Percentiles rank a stretch among this genome's conserved stretches.
Evolutionary conservation across 1,140 invertebrate genomes (phyloP).

Genomic region (Acarapis woodi): DNA sequence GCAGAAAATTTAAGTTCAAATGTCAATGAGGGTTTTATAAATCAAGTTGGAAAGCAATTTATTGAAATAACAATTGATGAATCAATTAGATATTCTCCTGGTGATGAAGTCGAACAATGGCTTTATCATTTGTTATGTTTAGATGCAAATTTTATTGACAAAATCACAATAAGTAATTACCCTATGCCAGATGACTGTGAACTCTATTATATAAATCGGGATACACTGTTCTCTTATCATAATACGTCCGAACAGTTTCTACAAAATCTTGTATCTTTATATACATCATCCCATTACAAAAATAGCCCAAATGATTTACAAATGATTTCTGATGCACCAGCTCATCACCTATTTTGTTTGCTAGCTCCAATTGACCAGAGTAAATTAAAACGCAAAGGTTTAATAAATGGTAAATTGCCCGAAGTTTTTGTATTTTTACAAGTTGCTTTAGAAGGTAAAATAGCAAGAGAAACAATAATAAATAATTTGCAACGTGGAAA

Average conservation of each 20-base stretch:
- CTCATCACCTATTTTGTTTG: conserved; percentile 85
- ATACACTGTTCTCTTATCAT: conserved; percentile 89
- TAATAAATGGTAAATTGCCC: conserved; percentile 32
- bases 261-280: conserved; percentile 63
- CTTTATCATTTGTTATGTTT: conserved; percentile 68
- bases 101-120: conserved; percentile 73
- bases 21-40: no score
- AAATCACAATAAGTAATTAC: conserved; percentile 35
- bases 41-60: conserved; percentile 14
- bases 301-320: conserved; percentile 97
- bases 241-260: conserved; percentile 81
- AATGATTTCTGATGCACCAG: conserved; percentile 92
- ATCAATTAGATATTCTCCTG: conserved; percentile 69
- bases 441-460: conserved; percentile 78
- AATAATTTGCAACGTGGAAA: conserved; percentile 51
- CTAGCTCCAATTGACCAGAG: conserved; percentile 40
- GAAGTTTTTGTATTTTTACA: conserved; percentile 44
- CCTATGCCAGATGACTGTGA: conserved; percentile 65
- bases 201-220: conserved; percentile 37
- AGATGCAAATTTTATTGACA: conserved; percentile 33
- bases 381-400: background rate
- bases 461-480: conserved; percentile 45
- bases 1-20: conserved; percentile 20
- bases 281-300: conserved; percentile 94
- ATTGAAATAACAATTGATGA: conserved; percentile 43